Base-by-base conservation (phyloP, 2,888 invertebrate genomes). In the Drosophila eohydei region DNA sequence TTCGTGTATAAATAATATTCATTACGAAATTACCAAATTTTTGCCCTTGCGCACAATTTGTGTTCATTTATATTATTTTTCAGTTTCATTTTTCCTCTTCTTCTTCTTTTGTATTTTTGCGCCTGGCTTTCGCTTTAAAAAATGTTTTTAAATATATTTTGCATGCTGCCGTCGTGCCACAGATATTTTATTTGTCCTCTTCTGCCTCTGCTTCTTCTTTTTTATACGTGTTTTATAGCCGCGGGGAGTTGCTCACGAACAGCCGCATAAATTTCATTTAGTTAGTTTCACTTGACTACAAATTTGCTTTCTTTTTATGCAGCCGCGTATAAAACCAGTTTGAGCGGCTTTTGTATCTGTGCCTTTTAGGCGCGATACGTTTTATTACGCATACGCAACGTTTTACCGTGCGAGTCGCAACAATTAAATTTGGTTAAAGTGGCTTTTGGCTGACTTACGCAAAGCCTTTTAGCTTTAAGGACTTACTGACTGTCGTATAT, bases 371-470 rank as follows among this genome's bases (percentile, higher is more conserved):
- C 43, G 56, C 58, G 57, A 26, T 41, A 69, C 56, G 63, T 76
- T 83, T 74, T 76, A 85, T 85, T 78, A 72, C 76, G 78, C 67
- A 83, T 83, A 85, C 81, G 86, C 78, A 63, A 26, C 58, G 61
- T 63, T 66, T 43, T 51, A 52, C 51, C 5, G 16, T 4, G n/a
- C 38, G 61, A 55, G 8, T 60, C 40, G 40, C 36, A 12, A 48
- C 67, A 68, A 62, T 76, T 76, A 76, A 68, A 58, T 51, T 67
- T 32, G 51, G 36, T 61, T 55, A 56, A 71, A 61, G 32, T 48
- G 44, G 28, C 44, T 54, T 58, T 66, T 12, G 26, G 2, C 7
- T 7, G 26, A 21, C 12, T 54, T 60, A 41, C 2, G 5, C 32
- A 26, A 9, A 3, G 14, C 28, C n/a, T 40, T 30, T 32, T 26